A percentile compares a stretch with the other conserved stretches of the same genome.
These are phyloP conservation scores for Temnothorax nylanderi DNA, from an alignment of 1,140 invertebrate genomes.

Conservation along the genomic window DNA sequence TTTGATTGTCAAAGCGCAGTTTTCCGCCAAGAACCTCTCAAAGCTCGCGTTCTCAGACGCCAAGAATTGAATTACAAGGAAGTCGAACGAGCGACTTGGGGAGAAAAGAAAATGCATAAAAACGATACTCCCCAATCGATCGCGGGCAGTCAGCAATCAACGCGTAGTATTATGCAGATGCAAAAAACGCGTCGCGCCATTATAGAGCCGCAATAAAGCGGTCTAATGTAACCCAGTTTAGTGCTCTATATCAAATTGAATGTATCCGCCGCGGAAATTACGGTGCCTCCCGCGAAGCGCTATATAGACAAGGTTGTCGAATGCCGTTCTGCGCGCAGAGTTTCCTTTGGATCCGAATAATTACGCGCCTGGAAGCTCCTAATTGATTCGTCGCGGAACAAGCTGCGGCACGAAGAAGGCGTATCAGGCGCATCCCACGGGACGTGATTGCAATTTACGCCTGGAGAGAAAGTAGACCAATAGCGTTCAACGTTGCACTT, in stretches of 20 bases:
- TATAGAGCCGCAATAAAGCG: neutral
- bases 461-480: conserved; percentile 32
- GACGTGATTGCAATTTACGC: conserved; percentile 51
- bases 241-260: neutral
- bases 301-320: conserved; percentile 11
- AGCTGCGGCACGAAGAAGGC: neutral
- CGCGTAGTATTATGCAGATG: conserved; percentile 8
- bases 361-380: conserved; percentile 32
- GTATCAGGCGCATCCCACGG: conserved; percentile 30
- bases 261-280: conserved; percentile 11
- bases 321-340: neutral
- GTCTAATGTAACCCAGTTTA: neutral
- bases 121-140: neutral
- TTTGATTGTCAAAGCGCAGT: conserved; percentile 8
- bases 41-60: neutral
- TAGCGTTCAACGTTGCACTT: neutral
- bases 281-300: conserved; percentile 2
- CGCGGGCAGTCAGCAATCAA: conserved; percentile 14
- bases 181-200: neutral
- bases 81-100: neutral
- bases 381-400: conserved; percentile 52
- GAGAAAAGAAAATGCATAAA: conserved; percentile 12
- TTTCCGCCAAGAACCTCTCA: neutral
- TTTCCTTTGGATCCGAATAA: conserved; percentile 31
- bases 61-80: neutral